Base-by-base conservation (phyloP, 2,113 vertebrate genomes). In the Nesogale talazaci region DNA sequence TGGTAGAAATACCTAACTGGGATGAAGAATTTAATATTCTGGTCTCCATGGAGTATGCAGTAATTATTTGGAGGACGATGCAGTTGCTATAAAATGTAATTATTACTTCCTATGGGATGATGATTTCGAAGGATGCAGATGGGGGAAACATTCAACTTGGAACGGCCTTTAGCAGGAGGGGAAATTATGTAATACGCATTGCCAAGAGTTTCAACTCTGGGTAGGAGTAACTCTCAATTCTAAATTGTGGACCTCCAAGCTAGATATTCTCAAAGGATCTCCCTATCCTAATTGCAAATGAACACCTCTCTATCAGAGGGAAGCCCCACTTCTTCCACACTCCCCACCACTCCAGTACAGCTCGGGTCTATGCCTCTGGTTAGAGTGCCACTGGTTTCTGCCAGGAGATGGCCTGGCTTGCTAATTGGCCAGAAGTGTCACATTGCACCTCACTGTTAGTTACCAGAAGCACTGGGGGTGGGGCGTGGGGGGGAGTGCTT, bases 211-310 rank as follows among this genome's bases (percentile, higher is more conserved):
- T 90, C 34, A 65, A 29, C 38, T 90, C 2, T 38, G 23, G 6
- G 31, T 86, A 75, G 27, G 27, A 88, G n/a, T 36, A 70, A 40
- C 1, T 19, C 76, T 40, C 59, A 93, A 83, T 11, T 83, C 38
- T 78, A 70, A 95, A 87, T 61, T 42, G 31, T 78, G 15, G 75
- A 59, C 42, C 17, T 91, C 3, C 38, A 89, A 89, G 34, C 74
- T 77, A 85, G 57, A 87, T 78, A 94, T 89, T 85, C 88, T 81
- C 38, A 84, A 65, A 94, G 14, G 6, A 69, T 89, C n/a, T 86
- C 69, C 9, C 27, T 90, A 17, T 23, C 38, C 38, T 61, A 67
- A 93, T 87, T 95, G 15, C 4, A 76, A 87, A 86, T 85, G 56
- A 94, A 14, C 11, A 25, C 52, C 63, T 63, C 61, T 82, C 6